Base-by-base conservation (phyloP, 2,797 vertebrate genomes). In the Ambastaia sidthimunki region DNA sequence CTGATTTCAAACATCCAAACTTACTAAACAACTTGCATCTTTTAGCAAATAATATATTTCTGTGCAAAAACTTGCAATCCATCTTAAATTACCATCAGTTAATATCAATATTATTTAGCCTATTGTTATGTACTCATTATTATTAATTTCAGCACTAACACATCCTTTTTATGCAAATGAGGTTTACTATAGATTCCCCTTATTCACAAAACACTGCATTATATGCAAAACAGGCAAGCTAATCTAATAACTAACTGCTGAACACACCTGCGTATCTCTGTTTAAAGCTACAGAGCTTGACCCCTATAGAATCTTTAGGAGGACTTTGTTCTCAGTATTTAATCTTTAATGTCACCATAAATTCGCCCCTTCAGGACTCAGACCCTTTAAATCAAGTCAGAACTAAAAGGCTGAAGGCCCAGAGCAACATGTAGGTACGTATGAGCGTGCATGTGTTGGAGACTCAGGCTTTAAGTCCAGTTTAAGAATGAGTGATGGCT, bases 401-500 rank as follows among this genome's bases (percentile, higher is more conserved):
- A 76, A 44, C 15, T 44, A 1, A n/a, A 76, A 55, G 55, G 16
- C 21, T n/a, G 4, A 54, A 31, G 19, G 19, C 15, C 44, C 31
- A 74, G n/a, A 23, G 19, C 13, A 21, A 13, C 12, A n/a, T 34
- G 31, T 76, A 11, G 11, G 18, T 31, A 74, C 21, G 7, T 57
- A 21, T 48, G 6, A 3, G 16, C 16, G 21, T 47, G 18, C 19
- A 44, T 34, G n/a, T 70, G 54, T 19, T 18, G 41, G 50, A 16
- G 25, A 16, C 66, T 77, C 23, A 37, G 28, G 13, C n/a, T 68
- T 47, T 62, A 71, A 41, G 76, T 55, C 59, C 77, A 65, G 77
- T 79, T 79, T 71, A 71, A 48, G 59, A 65, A 65, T 65, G 69
- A 79, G 16, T 23, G 59, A 79, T 72, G 21, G 69, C 48, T 71